These are phyloP conservation scores for Pogonomyrmex barbatus DNA, from an alignment of 1,140 invertebrate species.

Conservation along the genomic window DNA sequence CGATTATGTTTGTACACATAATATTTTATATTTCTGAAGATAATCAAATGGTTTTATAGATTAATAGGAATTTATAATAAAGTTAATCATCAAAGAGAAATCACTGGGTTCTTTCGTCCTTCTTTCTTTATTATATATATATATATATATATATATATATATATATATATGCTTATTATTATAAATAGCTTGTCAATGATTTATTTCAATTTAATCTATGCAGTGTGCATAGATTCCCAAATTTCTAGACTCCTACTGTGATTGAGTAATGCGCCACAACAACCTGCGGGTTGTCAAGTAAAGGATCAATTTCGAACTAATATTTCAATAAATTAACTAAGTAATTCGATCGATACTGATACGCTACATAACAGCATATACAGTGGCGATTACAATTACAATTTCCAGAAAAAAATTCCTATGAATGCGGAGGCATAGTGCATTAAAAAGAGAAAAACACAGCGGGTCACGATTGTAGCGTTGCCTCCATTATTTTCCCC, in stretches of 20 bases:
- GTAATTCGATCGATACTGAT: conserved; percentile 72
- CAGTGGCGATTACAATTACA: conserved; percentile 55
- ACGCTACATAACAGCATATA: conserved; percentile 81
- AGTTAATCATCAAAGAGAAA: conserved; percentile 62
- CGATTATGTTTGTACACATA: conserved; percentile 66
- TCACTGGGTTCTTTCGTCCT: conserved; percentile 29
- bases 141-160: conserved; percentile 19
- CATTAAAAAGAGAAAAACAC: conserved; percentile 71
- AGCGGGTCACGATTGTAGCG: conserved; percentile 18
- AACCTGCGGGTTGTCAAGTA: conserved; percentile 49
- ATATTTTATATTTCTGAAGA: conserved; percentile 69
- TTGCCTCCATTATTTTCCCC: conserved; percentile 79
- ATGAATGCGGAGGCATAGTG: conserved; percentile 64
- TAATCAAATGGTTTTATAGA: conserved; percentile 71
- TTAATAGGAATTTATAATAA: conserved; percentile 69
- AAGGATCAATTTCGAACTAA: conserved; percentile 56
- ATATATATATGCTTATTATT: neutral
- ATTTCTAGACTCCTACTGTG: conserved; percentile 46
- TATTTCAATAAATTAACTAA: conserved; percentile 84
- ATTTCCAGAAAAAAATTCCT: conserved; percentile 68
- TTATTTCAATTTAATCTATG: conserved; percentile 48
- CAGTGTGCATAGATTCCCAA: conserved; percentile 34
- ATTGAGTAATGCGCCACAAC: conserved; percentile 22
- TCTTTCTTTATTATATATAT: conserved; percentile 38
- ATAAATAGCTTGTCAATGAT: neutral